Percentiles rank a stretch among this genome's conserved stretches.
Evolutionary conservation across 2,797 vertebrate genomes (phyloP).

Genomic region (Anniella stebbinsi): DNA sequence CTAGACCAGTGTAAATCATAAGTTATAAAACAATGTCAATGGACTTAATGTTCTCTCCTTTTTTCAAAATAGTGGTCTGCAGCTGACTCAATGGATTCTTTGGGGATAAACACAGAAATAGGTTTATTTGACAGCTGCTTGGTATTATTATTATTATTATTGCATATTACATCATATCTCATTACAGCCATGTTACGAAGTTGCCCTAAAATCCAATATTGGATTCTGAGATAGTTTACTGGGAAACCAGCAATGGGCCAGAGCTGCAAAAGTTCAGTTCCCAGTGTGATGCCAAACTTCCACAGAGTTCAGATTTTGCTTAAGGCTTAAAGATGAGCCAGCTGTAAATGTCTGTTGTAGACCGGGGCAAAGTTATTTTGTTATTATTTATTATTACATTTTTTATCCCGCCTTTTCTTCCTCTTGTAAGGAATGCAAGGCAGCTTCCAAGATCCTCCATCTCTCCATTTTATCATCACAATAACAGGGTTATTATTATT

Average conservation of each 20-base stretch:
- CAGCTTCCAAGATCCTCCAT: no score
- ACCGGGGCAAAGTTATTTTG: neutral
- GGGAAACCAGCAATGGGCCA: slow-evolving; percentile 51
- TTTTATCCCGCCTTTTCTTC: no score
- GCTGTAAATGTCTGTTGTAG: neutral
- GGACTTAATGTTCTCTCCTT: slow-evolving; percentile 66
- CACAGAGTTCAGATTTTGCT: slow-evolving; percentile 52
- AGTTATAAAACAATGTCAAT: slow-evolving; percentile 66
- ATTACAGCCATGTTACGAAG: slow-evolving; percentile 73
- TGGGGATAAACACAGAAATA: slow-evolving; percentile 67
- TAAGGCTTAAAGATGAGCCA: slow-evolving; percentile 46
- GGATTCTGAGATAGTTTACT: slow-evolving; percentile 75
- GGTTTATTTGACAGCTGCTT: slow-evolving; percentile 75
- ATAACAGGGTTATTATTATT: no score
- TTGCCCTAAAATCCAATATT: slow-evolving; percentile 74
- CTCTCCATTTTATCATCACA: no score
- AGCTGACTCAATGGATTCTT: slow-evolving; percentile 74
- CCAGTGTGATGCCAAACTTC: slow-evolving; percentile 69
- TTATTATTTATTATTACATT: no score
- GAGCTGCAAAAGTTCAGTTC: slow-evolving; percentile 65
- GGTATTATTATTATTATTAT: slow-evolving; percentile 69
- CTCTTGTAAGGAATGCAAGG: no score
- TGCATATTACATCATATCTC: slow-evolving; percentile 76
- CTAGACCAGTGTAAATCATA: slow-evolving; percentile 50
- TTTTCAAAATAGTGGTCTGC: slow-evolving; percentile 71